Conservation (phyloP, 30 jellyfish, hydroid and myxozoan genomes). For the Morbakka virulenta region DNA sequence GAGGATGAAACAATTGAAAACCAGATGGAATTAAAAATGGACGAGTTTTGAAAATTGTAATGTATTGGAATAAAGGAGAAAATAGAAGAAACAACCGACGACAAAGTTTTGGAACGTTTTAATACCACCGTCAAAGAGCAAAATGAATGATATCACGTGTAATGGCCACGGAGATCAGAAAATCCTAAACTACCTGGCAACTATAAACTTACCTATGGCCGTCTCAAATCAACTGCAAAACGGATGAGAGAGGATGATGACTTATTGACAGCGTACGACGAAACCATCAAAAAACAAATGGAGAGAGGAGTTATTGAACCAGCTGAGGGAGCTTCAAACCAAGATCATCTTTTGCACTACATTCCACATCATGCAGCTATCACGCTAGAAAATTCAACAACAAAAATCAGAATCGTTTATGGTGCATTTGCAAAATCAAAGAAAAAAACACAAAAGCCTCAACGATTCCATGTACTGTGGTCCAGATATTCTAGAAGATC, state of each 20-base stretch:
- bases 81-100: no score
- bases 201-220: slow-evolving; percentile 15
- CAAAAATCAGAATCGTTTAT: no score
- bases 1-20: background rate
- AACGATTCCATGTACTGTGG: no score
- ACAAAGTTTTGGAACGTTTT: no score
- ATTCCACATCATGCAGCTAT: slow-evolving; percentile 34
- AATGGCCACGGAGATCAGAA: slow-evolving; percentile 35
- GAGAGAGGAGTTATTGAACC: slow-evolving; percentile 12
- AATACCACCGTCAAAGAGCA: slow-evolving; percentile 1
- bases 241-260: background rate
- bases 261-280: background rate
- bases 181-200: slow-evolving; percentile 7
- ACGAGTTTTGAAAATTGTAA: no score
- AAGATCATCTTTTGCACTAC: slow-evolving; percentile 1
- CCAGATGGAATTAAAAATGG: background rate
- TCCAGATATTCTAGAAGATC: slow-evolving; percentile 34
- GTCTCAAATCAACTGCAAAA: background rate
- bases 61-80: no score
- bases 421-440: slow-evolving; percentile 24
- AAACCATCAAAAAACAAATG: slow-evolving; percentile 5
- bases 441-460: no score
- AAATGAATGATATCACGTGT: slow-evolving; percentile 9
- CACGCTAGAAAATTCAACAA: no score
- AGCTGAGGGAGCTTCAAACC: background rate